Conservation (phyloP, 2,888 invertebrate genomes). For the Athripsodes cinereus region DNA sequence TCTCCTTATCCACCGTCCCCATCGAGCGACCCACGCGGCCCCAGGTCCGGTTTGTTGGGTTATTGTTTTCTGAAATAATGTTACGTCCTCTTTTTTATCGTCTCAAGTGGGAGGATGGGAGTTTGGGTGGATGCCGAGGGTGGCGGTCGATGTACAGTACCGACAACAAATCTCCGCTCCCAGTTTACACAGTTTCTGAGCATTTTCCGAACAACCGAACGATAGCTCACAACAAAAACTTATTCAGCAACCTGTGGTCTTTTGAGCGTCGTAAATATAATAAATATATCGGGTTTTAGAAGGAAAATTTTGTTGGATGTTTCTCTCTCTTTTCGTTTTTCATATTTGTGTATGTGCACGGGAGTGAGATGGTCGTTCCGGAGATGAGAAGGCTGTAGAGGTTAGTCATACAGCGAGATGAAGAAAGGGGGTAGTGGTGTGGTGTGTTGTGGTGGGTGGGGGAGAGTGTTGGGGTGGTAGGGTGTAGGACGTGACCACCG, state of each 20-base stretch:
- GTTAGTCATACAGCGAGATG: conserved; percentile 36
- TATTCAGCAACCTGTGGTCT: conserved; percentile 27
- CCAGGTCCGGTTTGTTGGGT: conserved; percentile 26
- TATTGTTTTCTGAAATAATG: conserved; percentile 29
- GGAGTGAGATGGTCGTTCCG: conserved; percentile 24
- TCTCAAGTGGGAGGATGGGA: conserved; percentile 16
- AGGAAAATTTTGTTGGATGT: conserved; percentile 9
- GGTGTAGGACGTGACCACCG: conserved; percentile 46
- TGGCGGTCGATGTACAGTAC: conserved; percentile 12
- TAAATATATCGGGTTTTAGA: conserved; percentile 27
- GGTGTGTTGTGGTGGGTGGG: conserved; percentile 35
- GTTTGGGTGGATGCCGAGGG: neutral
- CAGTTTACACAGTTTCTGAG: conserved; percentile 6
- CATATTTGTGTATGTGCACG: conserved; percentile 46
- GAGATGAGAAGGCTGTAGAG: conserved; percentile 36
- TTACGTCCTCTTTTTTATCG: conserved; percentile 28
- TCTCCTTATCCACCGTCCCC: conserved; percentile 3
- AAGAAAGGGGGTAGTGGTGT: conserved; percentile 38
- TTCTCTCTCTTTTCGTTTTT: conserved; percentile 23
- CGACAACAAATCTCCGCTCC: conserved; percentile 15
- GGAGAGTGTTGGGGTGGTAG: conserved; percentile 34
- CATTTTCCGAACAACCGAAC: conserved; percentile 8
- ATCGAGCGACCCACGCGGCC: conserved; percentile 15
- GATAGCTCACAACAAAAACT: conserved; percentile 22
- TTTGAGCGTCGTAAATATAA: conserved; percentile 29